Conservation (phyloP, 2,888 invertebrate species). For the Chydorus sphaericus region DNA sequence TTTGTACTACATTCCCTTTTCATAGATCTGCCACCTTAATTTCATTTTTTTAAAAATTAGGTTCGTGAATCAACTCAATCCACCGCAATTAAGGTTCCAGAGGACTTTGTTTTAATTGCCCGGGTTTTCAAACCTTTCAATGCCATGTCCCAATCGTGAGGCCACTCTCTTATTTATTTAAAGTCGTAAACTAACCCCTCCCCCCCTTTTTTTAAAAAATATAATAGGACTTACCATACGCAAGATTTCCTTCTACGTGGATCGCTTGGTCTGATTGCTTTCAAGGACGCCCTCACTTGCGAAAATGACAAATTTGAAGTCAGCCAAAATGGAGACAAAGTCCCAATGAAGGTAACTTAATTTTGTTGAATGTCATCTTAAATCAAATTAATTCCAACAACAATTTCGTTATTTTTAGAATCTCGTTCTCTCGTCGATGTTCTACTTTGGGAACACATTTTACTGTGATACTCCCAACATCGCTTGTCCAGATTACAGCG, state of each 20-base stretch:
- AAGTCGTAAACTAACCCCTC: neutral
- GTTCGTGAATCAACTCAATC: neutral
- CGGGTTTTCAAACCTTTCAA: neutral
- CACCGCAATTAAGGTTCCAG: neutral
- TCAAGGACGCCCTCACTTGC: slow-evolving; percentile 62
- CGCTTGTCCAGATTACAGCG: slow-evolving; percentile 47
- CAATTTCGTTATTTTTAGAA: slow-evolving; percentile 33
- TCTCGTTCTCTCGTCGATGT: slow-evolving; percentile 51
- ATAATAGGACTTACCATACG: neutral
- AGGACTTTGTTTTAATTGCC: neutral
- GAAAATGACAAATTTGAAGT: slow-evolving; percentile 41
- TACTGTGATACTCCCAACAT: slow-evolving; percentile 54
- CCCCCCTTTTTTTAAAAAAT: neutral
- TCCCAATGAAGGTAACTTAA: slow-evolving; percentile 23
- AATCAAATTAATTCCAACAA: slow-evolving; percentile 2
- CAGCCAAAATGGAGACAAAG: slow-evolving; percentile 30
- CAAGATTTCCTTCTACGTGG: slow-evolving; percentile 50
- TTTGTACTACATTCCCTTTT: neutral
- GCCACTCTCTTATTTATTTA: slow-evolving; percentile 15
- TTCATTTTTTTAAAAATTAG: neutral
- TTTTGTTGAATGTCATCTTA: slow-evolving; percentile 24
- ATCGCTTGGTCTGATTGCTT: slow-evolving; percentile 46
- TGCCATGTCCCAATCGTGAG: neutral
- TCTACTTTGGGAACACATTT: slow-evolving; percentile 63
- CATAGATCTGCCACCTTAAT: neutral